Evolutionary conservation across 2,888 invertebrate genomes (phyloP).

Genomic region (Metopia argyrocephala): DNA sequence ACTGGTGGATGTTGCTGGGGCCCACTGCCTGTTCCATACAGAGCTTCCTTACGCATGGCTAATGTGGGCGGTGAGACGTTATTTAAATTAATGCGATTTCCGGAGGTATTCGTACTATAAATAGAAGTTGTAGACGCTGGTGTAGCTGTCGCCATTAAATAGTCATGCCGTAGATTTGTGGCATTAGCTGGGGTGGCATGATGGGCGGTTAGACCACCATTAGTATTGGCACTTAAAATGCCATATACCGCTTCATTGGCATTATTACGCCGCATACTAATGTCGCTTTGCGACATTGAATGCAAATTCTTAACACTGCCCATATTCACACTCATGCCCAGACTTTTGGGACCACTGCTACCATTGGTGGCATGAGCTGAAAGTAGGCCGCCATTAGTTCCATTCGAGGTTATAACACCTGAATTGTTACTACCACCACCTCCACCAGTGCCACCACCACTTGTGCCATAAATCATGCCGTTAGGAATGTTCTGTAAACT

Average conservation of each 20-base stretch:
- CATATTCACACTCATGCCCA: conserved; percentile 69
- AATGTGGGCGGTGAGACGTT: conserved; percentile 76
- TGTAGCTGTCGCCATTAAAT: conserved; percentile 73
- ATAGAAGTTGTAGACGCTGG: conserved; percentile 71
- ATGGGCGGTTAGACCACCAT: conserved; percentile 73
- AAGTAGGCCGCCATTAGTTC: conserved; percentile 66
- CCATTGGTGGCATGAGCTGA: conserved; percentile 69
- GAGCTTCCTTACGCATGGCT: conserved; percentile 73
- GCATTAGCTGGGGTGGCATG: conserved; percentile 75
- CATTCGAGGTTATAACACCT: conserved; percentile 65
- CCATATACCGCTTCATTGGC: conserved; percentile 64
- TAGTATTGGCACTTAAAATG: conserved; percentile 66
- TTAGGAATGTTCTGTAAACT: conserved; percentile 79
- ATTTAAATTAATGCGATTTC: conserved; percentile 72
- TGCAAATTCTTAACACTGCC: conserved; percentile 76
- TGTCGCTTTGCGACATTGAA: conserved; percentile 77
- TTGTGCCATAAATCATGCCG: conserved; percentile 74
- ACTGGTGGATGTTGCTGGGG: conserved; percentile 73
- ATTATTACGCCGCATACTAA: conserved; percentile 71
- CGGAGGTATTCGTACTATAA: conserved; percentile 67
- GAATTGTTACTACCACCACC: conserved; percentile 66
- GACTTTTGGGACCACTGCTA: conserved; percentile 65
- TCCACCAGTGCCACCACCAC: conserved; percentile 61
- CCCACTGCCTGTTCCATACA: conserved; percentile 67
- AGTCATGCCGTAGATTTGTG: conserved; percentile 74